Evolutionary conservation across 2,888 invertebrate genomes (phyloP), one percentile per base, ranked within the genome.

Genomic region (Drosophila pseudotakahashii): DNA sequence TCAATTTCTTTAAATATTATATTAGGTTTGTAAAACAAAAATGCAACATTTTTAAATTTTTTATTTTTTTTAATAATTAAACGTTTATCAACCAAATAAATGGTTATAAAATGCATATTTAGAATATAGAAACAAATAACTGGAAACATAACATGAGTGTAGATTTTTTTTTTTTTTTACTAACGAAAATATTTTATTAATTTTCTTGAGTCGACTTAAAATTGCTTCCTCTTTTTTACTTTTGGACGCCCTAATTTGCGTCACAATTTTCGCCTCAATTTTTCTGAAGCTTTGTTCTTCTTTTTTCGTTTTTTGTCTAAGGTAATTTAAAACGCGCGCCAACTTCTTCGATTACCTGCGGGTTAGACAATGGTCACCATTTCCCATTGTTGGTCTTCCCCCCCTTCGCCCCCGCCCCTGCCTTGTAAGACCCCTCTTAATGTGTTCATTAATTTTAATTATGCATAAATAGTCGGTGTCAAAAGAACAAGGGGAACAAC

Each of bases 371-470:
- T 66, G 50, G 42, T 39, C 55, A 70, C 36, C 70, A 36, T 19
- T 32, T 55, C 42, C 67, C 42, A 55, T 50, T 68, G 55, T 62
- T 58, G 59, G 36, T 37, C 45, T 45, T 16, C 36, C 36, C 44
- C 11, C 34, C 13, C 34, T 1, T 2, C 3, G 30, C 5, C 13
- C 10, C n/a, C 13, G 36, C 30, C 36, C 36, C 41, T 14, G 11
- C n/a, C 13, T 36, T 10, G 6, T 30, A 47, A 26, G 37, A 13
- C 26, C 59, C 72, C 61, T 71, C 61, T 71, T 75, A 79, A 82
- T 69, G 75, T 80, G 86, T 83, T 86, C 81, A 81, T 81, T 81
- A 86, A 81, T 86, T 82, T 86, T 73, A 81, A 86, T 81, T 86
- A 81, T 81, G 83, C 83, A 80, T 72, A 86, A 81, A 81, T 72